Conservation (phyloP, 2,888 invertebrate genomes). For the Calameuta pallipes region DNA sequence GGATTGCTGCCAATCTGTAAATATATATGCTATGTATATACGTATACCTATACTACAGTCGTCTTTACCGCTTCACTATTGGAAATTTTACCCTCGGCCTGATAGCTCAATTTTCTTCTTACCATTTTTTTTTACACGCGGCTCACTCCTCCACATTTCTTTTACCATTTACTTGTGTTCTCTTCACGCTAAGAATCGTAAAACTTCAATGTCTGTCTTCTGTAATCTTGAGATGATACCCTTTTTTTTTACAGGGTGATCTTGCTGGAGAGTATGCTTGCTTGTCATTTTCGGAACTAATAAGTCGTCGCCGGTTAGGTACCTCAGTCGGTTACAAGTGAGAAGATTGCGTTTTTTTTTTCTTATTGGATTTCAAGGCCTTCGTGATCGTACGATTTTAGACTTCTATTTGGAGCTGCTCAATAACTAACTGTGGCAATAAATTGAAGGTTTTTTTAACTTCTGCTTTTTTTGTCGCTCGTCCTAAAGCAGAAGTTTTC, state of each 20-base stretch:
- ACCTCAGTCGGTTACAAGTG: not conserved
- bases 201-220: not conserved
- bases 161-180: not conserved
- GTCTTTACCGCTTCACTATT: not conserved
- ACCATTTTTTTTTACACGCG: not conserved
- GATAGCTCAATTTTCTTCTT: slow-evolving; percentile 5
- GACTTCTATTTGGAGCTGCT: not conserved
- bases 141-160: not conserved
- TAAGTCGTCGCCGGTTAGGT: not conserved
- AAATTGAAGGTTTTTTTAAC: not conserved
- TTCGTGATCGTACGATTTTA: not conserved
- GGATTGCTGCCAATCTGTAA: not conserved
- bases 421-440: not conserved
- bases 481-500: not conserved
- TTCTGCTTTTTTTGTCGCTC: not conserved
- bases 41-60: not conserved
- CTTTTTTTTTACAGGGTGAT: not conserved
- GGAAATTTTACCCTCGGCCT: slow-evolving; percentile 6
- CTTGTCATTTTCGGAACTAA: not conserved
- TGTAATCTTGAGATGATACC: not conserved
- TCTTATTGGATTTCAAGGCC: not conserved
- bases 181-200: not conserved
- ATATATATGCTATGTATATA: not conserved
- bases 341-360: not conserved
- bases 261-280: not conserved